A percentile compares a stretch with the other conserved stretches of the same genome.
phyloP scores from a whole-genome alignment of 2,888 invertebrate genomes.

The Nomada hirtipes region DNA sequence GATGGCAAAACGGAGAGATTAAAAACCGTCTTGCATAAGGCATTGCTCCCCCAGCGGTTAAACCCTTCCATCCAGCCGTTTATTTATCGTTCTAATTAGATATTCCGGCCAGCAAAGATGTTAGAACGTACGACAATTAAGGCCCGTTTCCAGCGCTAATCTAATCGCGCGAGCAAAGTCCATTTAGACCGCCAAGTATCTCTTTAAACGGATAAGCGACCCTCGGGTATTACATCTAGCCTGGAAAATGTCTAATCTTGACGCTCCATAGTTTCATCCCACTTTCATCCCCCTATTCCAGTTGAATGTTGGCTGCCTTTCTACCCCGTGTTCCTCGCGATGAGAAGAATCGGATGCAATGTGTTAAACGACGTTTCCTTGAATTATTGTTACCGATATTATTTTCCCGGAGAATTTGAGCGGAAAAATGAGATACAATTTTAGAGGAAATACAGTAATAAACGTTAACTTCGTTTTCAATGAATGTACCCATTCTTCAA shows the following conservation, averaged over 20 bases:
- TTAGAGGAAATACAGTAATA: too few species aligned
- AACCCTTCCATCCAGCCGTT: neutral
- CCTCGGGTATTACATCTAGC: conserved; percentile 46
- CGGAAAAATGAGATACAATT: too few species aligned
- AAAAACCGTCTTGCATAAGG: neutral
- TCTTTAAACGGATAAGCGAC: conserved; percentile 55
- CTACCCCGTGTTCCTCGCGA: neutral
- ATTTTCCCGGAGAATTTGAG: too few species aligned
- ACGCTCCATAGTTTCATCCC: conserved; percentile 55
- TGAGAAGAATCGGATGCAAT: neutral
- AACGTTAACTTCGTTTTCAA: too few species aligned
- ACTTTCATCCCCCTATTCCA: conserved; percentile 11
- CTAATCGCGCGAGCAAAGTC: conserved; percentile 55
- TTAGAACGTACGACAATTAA: conserved; percentile 46
- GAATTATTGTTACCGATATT: too few species aligned
- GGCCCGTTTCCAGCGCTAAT: conserved; percentile 38
- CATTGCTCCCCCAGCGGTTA: neutral
- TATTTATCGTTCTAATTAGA: conserved; percentile 57
- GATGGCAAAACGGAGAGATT: neutral
- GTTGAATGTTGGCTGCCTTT: conserved; percentile 19
- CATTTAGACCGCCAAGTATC: conserved; percentile 56
- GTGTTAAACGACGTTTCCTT: neutral
- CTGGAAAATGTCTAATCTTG: conserved; percentile 65
- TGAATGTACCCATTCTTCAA: too few species aligned
- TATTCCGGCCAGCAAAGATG: conserved; percentile 30